Conservation (phyloP, 2,888 invertebrate species). For the Eubasilissa splendida region DNA sequence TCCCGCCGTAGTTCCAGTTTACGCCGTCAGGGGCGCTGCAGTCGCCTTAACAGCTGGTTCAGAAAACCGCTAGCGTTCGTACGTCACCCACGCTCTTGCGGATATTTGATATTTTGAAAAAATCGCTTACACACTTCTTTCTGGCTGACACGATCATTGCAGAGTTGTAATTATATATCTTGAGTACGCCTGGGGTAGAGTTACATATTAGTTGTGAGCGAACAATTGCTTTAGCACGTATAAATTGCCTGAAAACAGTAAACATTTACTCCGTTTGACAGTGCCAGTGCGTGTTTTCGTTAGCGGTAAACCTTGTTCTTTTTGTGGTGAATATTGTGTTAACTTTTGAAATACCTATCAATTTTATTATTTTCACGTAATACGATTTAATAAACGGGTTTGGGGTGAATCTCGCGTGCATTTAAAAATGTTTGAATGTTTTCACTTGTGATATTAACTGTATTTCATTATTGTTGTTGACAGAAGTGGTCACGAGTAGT, state of each 20-base stretch:
- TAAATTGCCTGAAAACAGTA: slow-evolving; percentile 21
- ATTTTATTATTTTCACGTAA: background rate
- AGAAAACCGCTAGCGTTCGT: slow-evolving; percentile 42
- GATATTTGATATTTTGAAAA: slow-evolving; percentile 20
- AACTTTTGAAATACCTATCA: slow-evolving; percentile 6
- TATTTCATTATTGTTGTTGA: slow-evolving; percentile 11
- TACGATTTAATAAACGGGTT: background rate
- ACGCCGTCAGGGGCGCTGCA: slow-evolving; percentile 33
- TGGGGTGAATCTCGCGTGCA: background rate
- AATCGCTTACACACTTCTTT: slow-evolving; percentile 30
- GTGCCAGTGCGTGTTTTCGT: slow-evolving; percentile 39
- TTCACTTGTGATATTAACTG: background rate
- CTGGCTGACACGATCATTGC: slow-evolving; percentile 13
- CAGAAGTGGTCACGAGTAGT: slow-evolving; percentile 7
- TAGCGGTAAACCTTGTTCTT: slow-evolving; percentile 32
- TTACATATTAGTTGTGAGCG: background rate
- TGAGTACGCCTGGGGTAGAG: slow-evolving; percentile 1
- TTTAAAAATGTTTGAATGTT: slow-evolving; percentile 20
- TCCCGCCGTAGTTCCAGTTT: slow-evolving; percentile 33
- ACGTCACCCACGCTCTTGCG: slow-evolving; percentile 37
- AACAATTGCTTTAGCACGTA: background rate
- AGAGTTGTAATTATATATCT: slow-evolving; percentile 18
- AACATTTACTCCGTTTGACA: slow-evolving; percentile 30
- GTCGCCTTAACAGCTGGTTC: slow-evolving; percentile 49
- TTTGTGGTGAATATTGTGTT: slow-evolving; percentile 29